Percentiles rank a stretch among this genome's conserved stretches.
Conservation (phyloP, 2,113 vertebrate species). For the Melanerpes formicivorus region DNA sequence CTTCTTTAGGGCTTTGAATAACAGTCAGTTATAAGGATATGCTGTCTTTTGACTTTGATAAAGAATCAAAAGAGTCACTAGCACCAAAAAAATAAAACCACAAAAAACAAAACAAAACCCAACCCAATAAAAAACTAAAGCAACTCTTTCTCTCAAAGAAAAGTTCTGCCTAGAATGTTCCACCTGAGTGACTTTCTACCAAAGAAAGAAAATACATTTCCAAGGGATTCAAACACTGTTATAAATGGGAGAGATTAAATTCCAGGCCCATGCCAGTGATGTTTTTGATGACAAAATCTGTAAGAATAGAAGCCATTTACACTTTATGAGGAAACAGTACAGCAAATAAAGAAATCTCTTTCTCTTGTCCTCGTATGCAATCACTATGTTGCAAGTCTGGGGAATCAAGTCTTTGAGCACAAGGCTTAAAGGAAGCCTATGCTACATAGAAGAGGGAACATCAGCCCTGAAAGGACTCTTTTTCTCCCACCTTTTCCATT, state of each 20-base stretch:
- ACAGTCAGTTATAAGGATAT: slow-evolving; percentile 23
- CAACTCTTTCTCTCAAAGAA: not conserved
- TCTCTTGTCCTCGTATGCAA: not conserved
- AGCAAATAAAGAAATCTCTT: not conserved
- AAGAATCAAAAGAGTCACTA: not conserved
- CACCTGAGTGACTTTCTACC: not conserved
- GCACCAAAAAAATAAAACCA: not conserved
- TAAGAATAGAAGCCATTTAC: not conserved
- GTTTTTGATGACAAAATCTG: not conserved
- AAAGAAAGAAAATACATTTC: not conserved
- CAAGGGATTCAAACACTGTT: not conserved
- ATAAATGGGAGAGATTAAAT: not conserved
- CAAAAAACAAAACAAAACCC: not conserved
- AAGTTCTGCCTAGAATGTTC: slow-evolving; percentile 30
- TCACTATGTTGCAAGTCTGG: not conserved
- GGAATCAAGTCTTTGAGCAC: not conserved
- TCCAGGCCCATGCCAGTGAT: not conserved
- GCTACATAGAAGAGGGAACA: not conserved
- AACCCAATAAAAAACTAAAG: not conserved
- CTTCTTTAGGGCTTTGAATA: slow-evolving; percentile 39
- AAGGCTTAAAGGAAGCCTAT: not conserved
- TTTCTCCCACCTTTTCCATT: accelerated
- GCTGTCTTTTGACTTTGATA: slow-evolving; percentile 32
- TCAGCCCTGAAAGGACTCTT: not conserved
- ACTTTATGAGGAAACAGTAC: not conserved